Conservation (phyloP, 2,113 vertebrate species). For the Epinephelus moara region DNA sequence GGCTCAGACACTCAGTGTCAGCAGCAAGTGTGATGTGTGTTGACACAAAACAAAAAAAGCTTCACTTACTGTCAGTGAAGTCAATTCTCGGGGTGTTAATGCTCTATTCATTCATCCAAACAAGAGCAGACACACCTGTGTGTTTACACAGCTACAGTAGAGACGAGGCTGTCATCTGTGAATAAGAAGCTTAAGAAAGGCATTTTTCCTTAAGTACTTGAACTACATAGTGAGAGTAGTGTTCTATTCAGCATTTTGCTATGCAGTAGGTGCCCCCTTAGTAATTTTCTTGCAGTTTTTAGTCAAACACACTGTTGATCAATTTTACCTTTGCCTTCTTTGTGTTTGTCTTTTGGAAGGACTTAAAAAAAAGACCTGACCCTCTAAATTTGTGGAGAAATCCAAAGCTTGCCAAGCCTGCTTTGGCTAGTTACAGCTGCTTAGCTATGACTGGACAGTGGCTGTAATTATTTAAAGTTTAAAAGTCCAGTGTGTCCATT, state of each 20-base stretch:
- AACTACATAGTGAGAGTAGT: too few species aligned
- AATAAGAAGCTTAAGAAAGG: background rate
- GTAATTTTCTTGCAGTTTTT: background rate
- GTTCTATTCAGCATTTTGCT: background rate
- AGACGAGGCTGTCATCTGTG: background rate
- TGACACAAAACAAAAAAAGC: conserved; percentile 20
- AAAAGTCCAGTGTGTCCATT: too few species aligned
- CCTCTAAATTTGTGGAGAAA: background rate
- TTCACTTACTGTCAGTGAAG: conserved; percentile 23
- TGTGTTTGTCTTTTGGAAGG: background rate
- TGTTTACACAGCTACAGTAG: conserved; percentile 11
- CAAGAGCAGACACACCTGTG: conserved; percentile 42
- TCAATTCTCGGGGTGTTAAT: conserved; percentile 4
- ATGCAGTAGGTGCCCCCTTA: background rate
- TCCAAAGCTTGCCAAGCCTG: background rate
- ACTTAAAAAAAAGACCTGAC: background rate
- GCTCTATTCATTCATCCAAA: conserved; percentile 12
- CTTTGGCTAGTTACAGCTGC: background rate
- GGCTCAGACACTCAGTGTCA: background rate
- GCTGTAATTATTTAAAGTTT: too few species aligned
- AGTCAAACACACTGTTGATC: too few species aligned
- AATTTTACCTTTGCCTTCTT: too few species aligned
- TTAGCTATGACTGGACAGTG: too few species aligned
- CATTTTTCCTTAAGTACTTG: background rate
- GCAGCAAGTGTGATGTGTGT: background rate